phyloP scores from a whole-genome alignment of 1,140 invertebrate species.

The Drosophila nigrodunni region DNA sequence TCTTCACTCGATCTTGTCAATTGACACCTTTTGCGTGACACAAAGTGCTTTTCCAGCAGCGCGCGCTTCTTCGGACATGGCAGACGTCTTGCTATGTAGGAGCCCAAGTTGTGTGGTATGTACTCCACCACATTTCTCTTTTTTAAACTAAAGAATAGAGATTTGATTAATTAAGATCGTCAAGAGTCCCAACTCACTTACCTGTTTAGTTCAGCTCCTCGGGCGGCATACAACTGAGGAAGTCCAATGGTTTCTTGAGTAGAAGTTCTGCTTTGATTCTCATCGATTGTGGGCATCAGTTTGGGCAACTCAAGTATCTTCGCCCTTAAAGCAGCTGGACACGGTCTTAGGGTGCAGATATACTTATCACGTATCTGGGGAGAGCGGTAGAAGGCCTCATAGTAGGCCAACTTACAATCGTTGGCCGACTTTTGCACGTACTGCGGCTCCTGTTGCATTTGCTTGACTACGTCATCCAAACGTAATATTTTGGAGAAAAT shows the following conservation, averaged over 20 bases:
- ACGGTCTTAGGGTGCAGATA: slow-evolving; percentile 11
- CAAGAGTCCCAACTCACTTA: not conserved
- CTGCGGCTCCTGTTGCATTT: slow-evolving; percentile 34
- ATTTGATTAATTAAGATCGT: not conserved
- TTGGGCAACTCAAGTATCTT: slow-evolving; percentile 27
- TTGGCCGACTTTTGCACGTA: slow-evolving; percentile 1
- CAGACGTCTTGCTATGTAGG: slow-evolving; percentile 2
- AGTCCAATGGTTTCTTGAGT: not conserved
- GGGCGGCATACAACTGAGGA: slow-evolving; percentile 6
- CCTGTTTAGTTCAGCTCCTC: slow-evolving; percentile 20
- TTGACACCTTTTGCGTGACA: not conserved
- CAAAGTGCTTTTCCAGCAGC: slow-evolving; percentile 20
- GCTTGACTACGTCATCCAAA: slow-evolving; percentile 33
- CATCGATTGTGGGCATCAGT: not conserved
- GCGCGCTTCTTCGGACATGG: not conserved
- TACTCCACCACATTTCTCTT: slow-evolving; percentile 22
- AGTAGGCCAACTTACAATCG: slow-evolving; percentile 29
- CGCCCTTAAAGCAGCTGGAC: slow-evolving; percentile 9
- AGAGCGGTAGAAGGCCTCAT: slow-evolving; percentile 33
- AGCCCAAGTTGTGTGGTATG: slow-evolving; percentile 8
- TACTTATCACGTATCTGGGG: slow-evolving; percentile 46
- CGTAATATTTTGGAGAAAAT: slow-evolving; percentile 28
- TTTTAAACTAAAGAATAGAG: slow-evolving; percentile 7
- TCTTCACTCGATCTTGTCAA: not conserved
- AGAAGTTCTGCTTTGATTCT: not conserved